These are phyloP conservation scores for Steromphala cineraria DNA, from an alignment of 2,888 invertebrate genomes.

Conservation along the genomic window DNA sequence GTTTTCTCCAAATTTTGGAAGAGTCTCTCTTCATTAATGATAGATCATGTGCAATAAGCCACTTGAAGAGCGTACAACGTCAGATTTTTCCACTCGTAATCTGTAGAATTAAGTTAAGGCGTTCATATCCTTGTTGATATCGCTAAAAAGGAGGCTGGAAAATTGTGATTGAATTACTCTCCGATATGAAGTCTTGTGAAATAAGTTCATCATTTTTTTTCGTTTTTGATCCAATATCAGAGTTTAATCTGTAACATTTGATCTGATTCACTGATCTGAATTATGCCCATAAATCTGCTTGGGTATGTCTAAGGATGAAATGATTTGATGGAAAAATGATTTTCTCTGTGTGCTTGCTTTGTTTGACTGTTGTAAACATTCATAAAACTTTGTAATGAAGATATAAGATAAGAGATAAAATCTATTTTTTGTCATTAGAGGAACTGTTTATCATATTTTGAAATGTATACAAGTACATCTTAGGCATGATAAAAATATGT, in stretches of 20 bases:
- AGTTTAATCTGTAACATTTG: neutral
- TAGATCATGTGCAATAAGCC: slow-evolving; percentile 2
- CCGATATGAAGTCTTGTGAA: neutral
- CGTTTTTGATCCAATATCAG: neutral
- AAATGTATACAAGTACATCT: too few relatives aligned
- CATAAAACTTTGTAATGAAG: too few relatives aligned
- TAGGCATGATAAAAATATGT: too few relatives aligned
- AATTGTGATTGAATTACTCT: neutral
- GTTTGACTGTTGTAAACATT: too few relatives aligned
- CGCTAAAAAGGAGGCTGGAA: neutral
- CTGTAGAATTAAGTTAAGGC: neutral
- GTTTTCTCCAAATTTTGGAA: neutral
- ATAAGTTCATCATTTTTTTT: neutral
- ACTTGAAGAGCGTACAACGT: neutral
- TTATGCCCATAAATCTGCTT: neutral
- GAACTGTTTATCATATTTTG: too few relatives aligned
- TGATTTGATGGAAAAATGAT: neutral
- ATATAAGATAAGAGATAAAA: too few relatives aligned
- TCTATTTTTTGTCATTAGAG: too few relatives aligned
- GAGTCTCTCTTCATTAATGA: neutral
- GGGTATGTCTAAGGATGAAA: neutral
- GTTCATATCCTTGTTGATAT: neutral
- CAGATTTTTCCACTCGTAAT: neutral
- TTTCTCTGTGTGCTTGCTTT: neutral
- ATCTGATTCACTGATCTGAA: neutral